Evolutionary conservation across 2,113 vertebrate genomes (phyloP).

Genomic region (Scalopus aquaticus): DNA sequence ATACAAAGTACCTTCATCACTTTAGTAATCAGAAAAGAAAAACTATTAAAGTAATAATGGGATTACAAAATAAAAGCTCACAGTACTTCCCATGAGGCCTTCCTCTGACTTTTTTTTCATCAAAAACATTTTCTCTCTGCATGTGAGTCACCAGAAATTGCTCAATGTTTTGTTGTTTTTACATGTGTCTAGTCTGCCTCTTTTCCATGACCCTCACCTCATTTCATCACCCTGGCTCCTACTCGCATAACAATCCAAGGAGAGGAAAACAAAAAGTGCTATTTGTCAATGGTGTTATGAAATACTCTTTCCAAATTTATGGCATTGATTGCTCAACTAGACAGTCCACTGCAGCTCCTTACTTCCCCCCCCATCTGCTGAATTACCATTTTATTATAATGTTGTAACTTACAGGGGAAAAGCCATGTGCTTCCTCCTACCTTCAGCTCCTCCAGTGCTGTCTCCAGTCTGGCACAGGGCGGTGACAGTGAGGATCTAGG

Average conservation of each 20-base stretch:
- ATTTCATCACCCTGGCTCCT: background rate
- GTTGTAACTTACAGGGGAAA: background rate
- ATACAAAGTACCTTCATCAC: conserved; percentile 6
- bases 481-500: background rate
- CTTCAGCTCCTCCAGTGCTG: too few relatives aligned
- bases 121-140: conserved; percentile 41
- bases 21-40: conserved; percentile 44
- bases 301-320: background rate
- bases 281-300: background rate
- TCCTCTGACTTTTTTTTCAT: conserved; percentile 43
- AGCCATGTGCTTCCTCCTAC: background rate
- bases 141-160: background rate
- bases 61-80: conserved; percentile 23
- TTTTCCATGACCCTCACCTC: background rate
- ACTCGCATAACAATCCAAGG: background rate
- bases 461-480: background rate
- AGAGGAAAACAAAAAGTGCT: background rate
- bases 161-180: background rate
- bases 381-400: background rate
- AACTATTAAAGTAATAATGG: conserved; percentile 53
- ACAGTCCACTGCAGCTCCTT: rapidly evolving
- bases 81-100: background rate
- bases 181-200: background rate
- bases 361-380: background rate
- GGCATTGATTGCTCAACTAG: background rate